Evolutionary conservation across 2,113 vertebrate genomes (phyloP).

Genomic region (Serilophus lunatus): DNA sequence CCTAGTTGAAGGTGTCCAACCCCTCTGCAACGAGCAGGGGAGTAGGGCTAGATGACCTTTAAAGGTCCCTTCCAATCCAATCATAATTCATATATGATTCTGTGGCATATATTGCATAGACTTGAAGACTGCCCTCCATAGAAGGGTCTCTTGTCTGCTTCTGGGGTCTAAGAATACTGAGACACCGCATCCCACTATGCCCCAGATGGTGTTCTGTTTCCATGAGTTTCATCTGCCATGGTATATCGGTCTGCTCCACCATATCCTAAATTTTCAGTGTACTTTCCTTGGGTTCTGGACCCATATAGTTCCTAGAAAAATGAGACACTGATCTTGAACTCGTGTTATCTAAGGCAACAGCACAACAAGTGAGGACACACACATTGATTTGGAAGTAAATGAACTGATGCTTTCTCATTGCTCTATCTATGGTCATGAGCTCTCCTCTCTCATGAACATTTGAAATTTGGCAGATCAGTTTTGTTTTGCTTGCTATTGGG

Average conservation of each 20-base stretch:
- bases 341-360: background rate
- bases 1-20: background rate
- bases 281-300: background rate
- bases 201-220: background rate
- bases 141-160: background rate
- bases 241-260: background rate
- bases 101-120: background rate
- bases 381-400: background rate
- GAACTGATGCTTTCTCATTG: background rate
- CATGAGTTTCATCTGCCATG: background rate
- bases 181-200: background rate
- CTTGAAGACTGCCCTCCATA: background rate
- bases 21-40: background rate
- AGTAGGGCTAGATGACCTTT: background rate
- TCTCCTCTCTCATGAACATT: background rate
- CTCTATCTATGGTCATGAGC: background rate
- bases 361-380: background rate
- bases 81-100: background rate
- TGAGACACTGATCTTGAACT: background rate
- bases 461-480: conserved; percentile 44
- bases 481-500: conserved; percentile 40
- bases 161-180: background rate
- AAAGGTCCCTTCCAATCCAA: background rate
- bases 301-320: background rate
- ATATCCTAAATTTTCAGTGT: background rate